Base-by-base conservation (phyloP, 2,113 vertebrate genomes). In the Bubalus kerabau region DNA sequence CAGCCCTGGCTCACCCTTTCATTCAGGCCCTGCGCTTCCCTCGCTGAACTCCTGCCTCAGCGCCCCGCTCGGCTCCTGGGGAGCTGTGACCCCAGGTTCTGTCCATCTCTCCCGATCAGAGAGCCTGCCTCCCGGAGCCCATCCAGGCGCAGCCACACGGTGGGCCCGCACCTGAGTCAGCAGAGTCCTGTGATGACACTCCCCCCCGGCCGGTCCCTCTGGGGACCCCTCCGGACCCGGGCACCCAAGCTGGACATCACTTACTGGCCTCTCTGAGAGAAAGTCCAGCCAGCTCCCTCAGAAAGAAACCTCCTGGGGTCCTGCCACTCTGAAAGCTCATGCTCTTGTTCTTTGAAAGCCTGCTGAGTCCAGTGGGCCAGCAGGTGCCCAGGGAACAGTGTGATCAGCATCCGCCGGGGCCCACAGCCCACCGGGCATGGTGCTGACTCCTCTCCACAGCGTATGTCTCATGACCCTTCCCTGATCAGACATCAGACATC, bases 401-500 rank as follows among this genome's bases (percentile, higher is more conserved):
- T 3, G 1, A 1, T 48, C 17, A 67, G 2, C 43, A 23, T 88
- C 24, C 7, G 3, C 11, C 6, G 1, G 52, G 21, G 21, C 48
- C 28, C 19, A 24, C 50, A 28, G 10, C 17, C 12, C 6, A 26
- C 9, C 28, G 28, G 32, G 13, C 12, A 11, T 5, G 2, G 2
- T 7, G 1, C 91, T n/a, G 48, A 13, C 80, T 64, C n/a, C 46
- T 80, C 76, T 43, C 48, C 2, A 2, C 4, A 17, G 50, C 11
- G 0, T 15, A 5, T 17, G 57, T 60, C 48, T 36, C 6, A 6
- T 17, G n/a, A 28, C 43, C 21, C 43, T 87, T 54, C 74, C 15
- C 16, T 32, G 54, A 48, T 50, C 15, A 36, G 46, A 82, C 12
- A 12, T 48, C 64, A 71, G 64, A 40, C 11, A 40, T 74, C 36